A percentile compares a stretch with the other conserved stretches of the same genome.
These are phyloP conservation scores for Pipistrellus pygmaeus DNA, from an alignment of 2,797 vertebrate genomes.

Conservation along the genomic window DNA sequence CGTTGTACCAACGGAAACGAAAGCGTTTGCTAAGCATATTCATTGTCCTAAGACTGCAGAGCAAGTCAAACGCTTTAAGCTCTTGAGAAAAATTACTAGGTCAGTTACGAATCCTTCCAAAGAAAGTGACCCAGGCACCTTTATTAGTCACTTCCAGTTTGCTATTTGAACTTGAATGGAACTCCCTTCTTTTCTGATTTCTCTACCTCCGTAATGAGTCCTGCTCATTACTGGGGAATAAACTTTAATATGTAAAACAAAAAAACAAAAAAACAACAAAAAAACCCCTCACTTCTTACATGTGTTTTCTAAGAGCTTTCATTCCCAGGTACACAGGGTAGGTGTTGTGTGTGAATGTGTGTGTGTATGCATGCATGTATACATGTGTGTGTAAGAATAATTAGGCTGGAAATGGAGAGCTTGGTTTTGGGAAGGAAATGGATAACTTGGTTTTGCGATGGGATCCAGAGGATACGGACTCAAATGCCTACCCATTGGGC, in stretches of 20 bases:
- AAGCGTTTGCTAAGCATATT: slow-evolving; percentile 16
- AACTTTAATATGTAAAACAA: too few species aligned
- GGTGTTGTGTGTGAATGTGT: background rate
- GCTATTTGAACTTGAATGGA: background rate
- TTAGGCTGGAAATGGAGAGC: background rate
- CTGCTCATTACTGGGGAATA: too few species aligned
- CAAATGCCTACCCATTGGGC: background rate
- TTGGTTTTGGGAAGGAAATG: background rate
- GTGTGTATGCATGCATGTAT: background rate
- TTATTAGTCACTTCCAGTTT: background rate
- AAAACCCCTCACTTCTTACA: background rate
- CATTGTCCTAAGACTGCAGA: slow-evolving; percentile 26
- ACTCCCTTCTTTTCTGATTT: background rate
- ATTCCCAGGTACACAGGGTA: background rate
- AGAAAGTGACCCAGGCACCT: background rate
- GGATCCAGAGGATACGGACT: background rate
- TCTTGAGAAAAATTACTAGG: slow-evolving; percentile 58
- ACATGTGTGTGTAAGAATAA: background rate
- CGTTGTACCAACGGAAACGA: background rate
- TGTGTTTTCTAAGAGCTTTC: background rate
- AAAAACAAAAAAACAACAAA: too few species aligned
- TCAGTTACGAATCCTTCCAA: slow-evolving; percentile 61
- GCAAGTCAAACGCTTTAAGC: slow-evolving; percentile 14
- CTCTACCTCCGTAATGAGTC: too few species aligned
- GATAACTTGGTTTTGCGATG: background rate